Conservation (phyloP, 53 echinoderm and acorn worm genomes). For the Paelopatides confundens region DNA sequence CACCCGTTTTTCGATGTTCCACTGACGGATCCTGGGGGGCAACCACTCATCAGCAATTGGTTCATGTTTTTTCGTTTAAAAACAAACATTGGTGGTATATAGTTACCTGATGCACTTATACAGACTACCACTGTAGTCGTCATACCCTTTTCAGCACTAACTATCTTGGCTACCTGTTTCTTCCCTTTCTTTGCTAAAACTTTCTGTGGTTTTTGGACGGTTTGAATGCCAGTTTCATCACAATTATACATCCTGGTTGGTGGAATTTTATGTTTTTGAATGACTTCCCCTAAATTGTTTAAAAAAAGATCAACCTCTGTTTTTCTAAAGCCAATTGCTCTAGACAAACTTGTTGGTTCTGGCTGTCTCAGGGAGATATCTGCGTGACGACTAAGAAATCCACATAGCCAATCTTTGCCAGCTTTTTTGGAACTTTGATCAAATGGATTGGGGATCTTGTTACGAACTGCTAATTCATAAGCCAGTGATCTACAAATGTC, state of each 20-base stretch:
- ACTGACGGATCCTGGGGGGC: neutral
- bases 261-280: neutral
- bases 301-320: neutral
- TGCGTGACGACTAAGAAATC: neutral
- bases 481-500: neutral
- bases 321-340: slow-evolving; percentile 1
- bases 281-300: neutral
- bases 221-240: neutral
- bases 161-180: neutral
- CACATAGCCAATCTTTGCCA: neutral
- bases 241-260: neutral
- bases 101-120: neutral
- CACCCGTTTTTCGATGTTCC: neutral
- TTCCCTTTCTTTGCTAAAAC: neutral
- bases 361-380: neutral
- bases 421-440: neutral
- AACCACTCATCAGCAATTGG: neutral
- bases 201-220: neutral
- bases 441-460: neutral
- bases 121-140: neutral
- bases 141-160: neutral
- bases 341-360: neutral
- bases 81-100: neutral
- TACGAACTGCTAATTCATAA: neutral
- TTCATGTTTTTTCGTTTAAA: neutral